A percentile compares a stretch with the other conserved stretches of the same genome.
phyloP scores from a whole-genome alignment of 2,797 vertebrate species.

The Syncerus caffer region DNA sequence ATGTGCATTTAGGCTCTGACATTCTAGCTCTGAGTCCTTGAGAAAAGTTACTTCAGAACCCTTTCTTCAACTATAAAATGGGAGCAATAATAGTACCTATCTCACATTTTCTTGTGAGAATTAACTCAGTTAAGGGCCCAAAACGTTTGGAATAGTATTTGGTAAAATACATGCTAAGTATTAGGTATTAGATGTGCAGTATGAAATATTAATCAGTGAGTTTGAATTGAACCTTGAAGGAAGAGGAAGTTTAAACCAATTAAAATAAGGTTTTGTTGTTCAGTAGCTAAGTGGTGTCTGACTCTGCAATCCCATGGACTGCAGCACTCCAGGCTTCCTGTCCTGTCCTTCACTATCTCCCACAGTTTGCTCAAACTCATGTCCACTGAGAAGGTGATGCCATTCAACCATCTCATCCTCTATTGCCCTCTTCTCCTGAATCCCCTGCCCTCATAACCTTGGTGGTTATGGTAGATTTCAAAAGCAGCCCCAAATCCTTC shows the following conservation, averaged over 20 bases:
- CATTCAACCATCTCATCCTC: not conserved
- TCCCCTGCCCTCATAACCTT: not conserved
- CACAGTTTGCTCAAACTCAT: not conserved
- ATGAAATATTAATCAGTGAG: not conserved
- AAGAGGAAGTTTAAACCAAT: not conserved
- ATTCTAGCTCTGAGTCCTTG: not conserved
- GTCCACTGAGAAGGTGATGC: not conserved
- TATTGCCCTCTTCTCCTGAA: not conserved
- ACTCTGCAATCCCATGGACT: not conserved
- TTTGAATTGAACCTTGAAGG: not conserved
- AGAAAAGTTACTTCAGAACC: constrained; percentile 14
- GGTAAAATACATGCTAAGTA: not conserved
- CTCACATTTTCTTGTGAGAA: not conserved
- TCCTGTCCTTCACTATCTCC: not conserved
- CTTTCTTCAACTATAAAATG: not conserved
- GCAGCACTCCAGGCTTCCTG: not conserved
- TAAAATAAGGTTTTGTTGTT: not conserved
- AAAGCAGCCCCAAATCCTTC: not conserved
- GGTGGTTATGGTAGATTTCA: not conserved
- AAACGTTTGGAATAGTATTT: not conserved
- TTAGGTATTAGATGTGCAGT: not conserved
- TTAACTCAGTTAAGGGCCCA: not conserved
- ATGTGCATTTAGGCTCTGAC: not conserved
- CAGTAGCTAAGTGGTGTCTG: not conserved
- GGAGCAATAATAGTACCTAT: not conserved